phyloP scores from a whole-genome alignment of 1,140 invertebrate species.

The Conopomorpha cramerella region DNA sequence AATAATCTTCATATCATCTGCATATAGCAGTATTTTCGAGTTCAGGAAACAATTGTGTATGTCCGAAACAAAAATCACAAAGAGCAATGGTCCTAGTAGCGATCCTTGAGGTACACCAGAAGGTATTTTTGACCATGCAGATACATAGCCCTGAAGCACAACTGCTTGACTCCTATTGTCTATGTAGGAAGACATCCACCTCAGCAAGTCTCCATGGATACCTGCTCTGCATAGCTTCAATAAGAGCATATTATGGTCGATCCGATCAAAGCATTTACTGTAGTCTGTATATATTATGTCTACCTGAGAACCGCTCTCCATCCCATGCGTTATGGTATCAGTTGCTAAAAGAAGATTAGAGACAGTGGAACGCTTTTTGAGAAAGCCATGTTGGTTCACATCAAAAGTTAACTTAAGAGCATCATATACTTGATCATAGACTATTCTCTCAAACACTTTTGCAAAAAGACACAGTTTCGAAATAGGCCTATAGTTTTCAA shows the following conservation, averaged over 20 bases:
- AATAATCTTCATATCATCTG: too few relatives aligned
- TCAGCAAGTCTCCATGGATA: conserved; percentile 7
- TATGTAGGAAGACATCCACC: conserved; percentile 13
- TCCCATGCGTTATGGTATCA: conserved; percentile 5
- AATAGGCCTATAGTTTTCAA: conserved; percentile 5
- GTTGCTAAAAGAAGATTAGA: conserved; percentile 7
- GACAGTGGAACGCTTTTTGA: too few relatives aligned
- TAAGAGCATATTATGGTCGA: too few relatives aligned
- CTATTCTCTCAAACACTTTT: conserved; percentile 7
- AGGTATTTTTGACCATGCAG: conserved; percentile 2
- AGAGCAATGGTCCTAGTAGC: too few relatives aligned
- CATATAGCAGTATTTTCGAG: conserved; percentile 8
- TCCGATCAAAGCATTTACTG: conserved; percentile 17
- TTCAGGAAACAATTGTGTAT: conserved; percentile 6
- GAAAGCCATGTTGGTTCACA: conserved; percentile 7
- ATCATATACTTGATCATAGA: conserved; percentile 7
- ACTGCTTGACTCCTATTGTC: conserved; percentile 1
- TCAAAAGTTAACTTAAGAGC: conserved; percentile 2
- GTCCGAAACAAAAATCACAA: too few relatives aligned
- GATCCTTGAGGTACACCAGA: too few relatives aligned
- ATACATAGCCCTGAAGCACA: conserved; percentile 1
- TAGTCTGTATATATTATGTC: conserved; percentile 22
- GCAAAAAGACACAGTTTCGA: conserved; percentile 8
- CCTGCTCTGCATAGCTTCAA: conserved; percentile 6
- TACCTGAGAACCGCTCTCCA: conserved; percentile 11